phyloP scores from a whole-genome alignment of 1,140 invertebrate genomes.

The Marisa cornuarietis region DNA sequence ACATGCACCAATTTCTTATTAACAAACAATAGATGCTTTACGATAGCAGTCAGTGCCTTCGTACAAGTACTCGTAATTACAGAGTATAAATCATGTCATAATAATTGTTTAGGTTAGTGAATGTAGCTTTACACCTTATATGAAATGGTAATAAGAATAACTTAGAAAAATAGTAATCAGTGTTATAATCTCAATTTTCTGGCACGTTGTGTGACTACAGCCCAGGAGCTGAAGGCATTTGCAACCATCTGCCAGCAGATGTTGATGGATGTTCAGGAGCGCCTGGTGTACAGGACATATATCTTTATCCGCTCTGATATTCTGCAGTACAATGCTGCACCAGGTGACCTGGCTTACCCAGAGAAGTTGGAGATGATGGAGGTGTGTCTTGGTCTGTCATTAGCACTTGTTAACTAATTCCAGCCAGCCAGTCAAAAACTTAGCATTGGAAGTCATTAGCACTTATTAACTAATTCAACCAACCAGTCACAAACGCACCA shows the following conservation, averaged over 20 bases:
- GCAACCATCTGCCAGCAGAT: slow-evolving; percentile 85
- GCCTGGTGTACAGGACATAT: slow-evolving; percentile 94
- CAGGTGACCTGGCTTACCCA: slow-evolving; percentile 96
- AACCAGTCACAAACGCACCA: too few relatives aligned
- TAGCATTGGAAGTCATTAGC: too few relatives aligned
- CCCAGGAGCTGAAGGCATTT: slow-evolving; percentile 75
- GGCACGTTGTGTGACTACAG: slow-evolving; percentile 31
- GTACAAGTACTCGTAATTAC: background rate
- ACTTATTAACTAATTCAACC: background rate
- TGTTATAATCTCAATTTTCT: background rate
- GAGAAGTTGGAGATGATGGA: slow-evolving; percentile 97
- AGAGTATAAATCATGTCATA: background rate
- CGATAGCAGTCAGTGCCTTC: background rate
- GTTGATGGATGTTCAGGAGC: slow-evolving; percentile 94
- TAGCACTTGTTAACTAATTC: background rate
- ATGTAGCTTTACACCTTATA: too few relatives aligned
- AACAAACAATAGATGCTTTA: too few relatives aligned
- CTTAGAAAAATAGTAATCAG: too few relatives aligned
- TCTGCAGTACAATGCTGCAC: slow-evolving; percentile 80
- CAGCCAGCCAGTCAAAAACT: too few relatives aligned
- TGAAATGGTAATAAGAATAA: too few relatives aligned
- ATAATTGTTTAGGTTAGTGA: background rate
- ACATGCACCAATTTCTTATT: background rate
- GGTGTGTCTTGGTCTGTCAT: slow-evolving; percentile 35
- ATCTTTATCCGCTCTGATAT: slow-evolving; percentile 94